Conservation (phyloP, 1,140 invertebrate species). For the Oppia nitens region DNA sequence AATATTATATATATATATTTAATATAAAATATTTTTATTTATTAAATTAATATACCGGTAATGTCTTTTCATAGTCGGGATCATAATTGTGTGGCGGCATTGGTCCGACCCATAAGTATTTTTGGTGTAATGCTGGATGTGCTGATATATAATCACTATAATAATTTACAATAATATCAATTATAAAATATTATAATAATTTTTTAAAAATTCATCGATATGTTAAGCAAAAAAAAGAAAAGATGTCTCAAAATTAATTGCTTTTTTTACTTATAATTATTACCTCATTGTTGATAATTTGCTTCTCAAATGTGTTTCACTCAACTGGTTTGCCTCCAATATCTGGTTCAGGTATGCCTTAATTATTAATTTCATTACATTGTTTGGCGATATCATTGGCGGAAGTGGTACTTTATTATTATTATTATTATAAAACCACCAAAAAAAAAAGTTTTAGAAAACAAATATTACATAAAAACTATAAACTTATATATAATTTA, state of each 20-base stretch:
- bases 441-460: too few relatives aligned
- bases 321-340: not conserved
- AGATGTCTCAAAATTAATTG: too few relatives aligned
- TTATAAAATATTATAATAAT: too few relatives aligned
- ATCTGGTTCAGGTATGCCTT: slow-evolving; percentile 13
- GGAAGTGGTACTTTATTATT: slow-evolving; percentile 4
- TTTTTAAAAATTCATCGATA: too few relatives aligned
- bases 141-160: slow-evolving; percentile 18
- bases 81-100: slow-evolving; percentile 16
- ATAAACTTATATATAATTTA: too few relatives aligned
- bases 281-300: slow-evolving; percentile 12
- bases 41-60: not conserved
- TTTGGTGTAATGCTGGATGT: slow-evolving; percentile 22
- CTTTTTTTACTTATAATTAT: not conserved
- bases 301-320: not conserved
- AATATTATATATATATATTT: too few relatives aligned
- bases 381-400: slow-evolving; percentile 6
- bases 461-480: too few relatives aligned
- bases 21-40: not conserved
- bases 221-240: too few relatives aligned
- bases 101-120: slow-evolving; percentile 20
- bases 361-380: slow-evolving; percentile 16
- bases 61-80: slow-evolving; percentile 18
- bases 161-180: not conserved
- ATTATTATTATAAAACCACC: too few relatives aligned